phyloP scores from a whole-genome alignment of 1,140 invertebrate genomes.

The Drosophila pandora region DNA sequence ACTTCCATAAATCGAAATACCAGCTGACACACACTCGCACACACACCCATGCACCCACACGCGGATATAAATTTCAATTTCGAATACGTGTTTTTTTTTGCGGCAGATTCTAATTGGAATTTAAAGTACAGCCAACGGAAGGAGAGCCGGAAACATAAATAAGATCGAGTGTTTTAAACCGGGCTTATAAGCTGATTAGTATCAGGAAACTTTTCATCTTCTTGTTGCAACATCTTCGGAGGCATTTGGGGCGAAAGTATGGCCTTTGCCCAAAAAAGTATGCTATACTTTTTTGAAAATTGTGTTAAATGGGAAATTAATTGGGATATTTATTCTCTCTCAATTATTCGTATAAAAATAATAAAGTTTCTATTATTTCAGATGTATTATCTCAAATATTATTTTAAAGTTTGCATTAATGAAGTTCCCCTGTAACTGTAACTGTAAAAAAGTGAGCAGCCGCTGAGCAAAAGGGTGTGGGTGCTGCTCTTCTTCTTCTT shows the following conservation, averaged over 20 bases:
- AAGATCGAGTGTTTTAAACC: not conserved
- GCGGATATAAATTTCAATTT: constrained; percentile 3
- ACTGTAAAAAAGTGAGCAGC: constrained; percentile 14
- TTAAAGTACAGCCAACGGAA: not conserved
- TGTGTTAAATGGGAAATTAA: not conserved
- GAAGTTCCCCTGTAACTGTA: constrained; percentile 1
- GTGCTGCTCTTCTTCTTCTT: constrained; percentile 19
- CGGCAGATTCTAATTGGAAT: not conserved
- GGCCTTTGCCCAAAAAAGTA: not conserved
- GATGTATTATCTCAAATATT: not conserved
- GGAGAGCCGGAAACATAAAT: not conserved
- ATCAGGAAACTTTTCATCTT: too few relatives aligned
- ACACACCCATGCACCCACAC: too few relatives aligned
- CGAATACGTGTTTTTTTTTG: not conserved
- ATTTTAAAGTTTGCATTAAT: not conserved
- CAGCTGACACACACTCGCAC: constrained; percentile 1
- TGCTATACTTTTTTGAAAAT: not conserved
- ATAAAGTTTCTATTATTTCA: too few relatives aligned
- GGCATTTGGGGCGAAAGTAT: not conserved
- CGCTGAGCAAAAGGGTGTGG: constrained; percentile 6
- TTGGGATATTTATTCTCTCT: not conserved
- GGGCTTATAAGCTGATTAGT: not conserved
- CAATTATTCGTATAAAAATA: too few relatives aligned
- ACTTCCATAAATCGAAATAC: constrained; percentile 6
- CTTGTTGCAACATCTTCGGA: too few relatives aligned